A percentile compares a stretch with the other conserved stretches of the same genome.
These are phyloP conservation scores for Nematolebias whitei DNA, from an alignment of 2,113 vertebrate genomes.

Conservation along the genomic window DNA sequence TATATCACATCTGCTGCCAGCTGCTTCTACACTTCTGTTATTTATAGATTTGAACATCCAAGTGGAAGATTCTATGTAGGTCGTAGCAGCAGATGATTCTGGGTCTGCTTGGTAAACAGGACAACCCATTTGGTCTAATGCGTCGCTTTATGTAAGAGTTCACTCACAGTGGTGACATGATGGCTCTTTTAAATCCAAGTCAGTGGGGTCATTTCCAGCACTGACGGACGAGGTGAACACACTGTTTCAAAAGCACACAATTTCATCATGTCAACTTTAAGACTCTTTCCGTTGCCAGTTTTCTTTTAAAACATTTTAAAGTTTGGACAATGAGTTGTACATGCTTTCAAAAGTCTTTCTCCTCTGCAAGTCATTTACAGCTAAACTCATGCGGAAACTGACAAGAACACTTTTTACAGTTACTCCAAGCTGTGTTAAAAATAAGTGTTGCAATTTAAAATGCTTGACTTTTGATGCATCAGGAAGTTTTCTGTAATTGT, in stretches of 20 bases:
- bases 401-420: background rate
- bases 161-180: background rate
- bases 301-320: background rate
- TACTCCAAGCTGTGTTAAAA: background rate
- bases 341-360: too few species aligned
- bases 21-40: conserved; percentile 24
- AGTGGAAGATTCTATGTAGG: conserved; percentile 45
- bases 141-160: conserved; percentile 20
- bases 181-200: conserved; percentile 15
- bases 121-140: conserved; percentile 30
- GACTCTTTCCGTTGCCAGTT: background rate
- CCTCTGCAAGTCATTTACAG: too few species aligned
- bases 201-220: background rate
- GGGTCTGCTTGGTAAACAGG: conserved; percentile 41
- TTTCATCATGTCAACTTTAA: background rate
- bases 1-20: conserved; percentile 9
- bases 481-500: conserved; percentile 6
- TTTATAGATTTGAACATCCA: conserved; percentile 36
- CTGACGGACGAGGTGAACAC: conserved; percentile 1
- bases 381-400: background rate
- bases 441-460: background rate
- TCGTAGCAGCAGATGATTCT: conserved; percentile 41
- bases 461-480: background rate
- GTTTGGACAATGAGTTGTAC: background rate
- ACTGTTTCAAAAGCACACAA: background rate